These are phyloP conservation scores for Nasonia longicornis DNA, from an alignment of 1,140 invertebrate species.

Conservation along the genomic window DNA sequence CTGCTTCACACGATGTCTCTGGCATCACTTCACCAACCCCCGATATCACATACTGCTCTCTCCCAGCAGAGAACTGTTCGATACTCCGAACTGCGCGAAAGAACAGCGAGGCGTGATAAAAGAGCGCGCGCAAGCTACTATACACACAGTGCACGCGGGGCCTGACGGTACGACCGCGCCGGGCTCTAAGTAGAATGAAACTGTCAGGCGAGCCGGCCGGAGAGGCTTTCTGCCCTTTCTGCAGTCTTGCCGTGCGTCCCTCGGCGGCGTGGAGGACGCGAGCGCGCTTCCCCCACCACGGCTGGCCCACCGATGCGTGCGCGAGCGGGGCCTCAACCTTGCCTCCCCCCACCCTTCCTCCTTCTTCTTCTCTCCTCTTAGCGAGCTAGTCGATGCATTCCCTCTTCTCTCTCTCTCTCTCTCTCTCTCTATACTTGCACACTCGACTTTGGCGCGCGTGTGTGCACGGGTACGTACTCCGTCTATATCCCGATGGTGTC, in stretches of 20 bases:
- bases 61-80: background rate
- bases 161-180: slow-evolving; percentile 10
- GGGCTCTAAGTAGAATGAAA: slow-evolving; percentile 42
- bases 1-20: background rate
- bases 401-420: background rate
- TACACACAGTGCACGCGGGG: background rate
- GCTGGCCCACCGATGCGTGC: background rate
- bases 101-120: background rate
- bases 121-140: too few relatives aligned
- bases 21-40: slow-evolving; percentile 26
- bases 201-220: slow-evolving; percentile 34
- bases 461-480: background rate
- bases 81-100: background rate
- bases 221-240: slow-evolving; percentile 33
- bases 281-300: slow-evolving; percentile 42
- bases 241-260: background rate
- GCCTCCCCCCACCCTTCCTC: background rate
- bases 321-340: slow-evolving; percentile 34
- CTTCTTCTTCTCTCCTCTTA: background rate
- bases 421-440: background rate
- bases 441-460: too few relatives aligned
- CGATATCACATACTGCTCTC: slow-evolving; percentile 22
- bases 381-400: background rate
- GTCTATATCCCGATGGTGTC: background rate
- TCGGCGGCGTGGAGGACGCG: slow-evolving; percentile 6